Conservation (phyloP, 2,797 vertebrate genomes). For the Falco novaeseelandiae region DNA sequence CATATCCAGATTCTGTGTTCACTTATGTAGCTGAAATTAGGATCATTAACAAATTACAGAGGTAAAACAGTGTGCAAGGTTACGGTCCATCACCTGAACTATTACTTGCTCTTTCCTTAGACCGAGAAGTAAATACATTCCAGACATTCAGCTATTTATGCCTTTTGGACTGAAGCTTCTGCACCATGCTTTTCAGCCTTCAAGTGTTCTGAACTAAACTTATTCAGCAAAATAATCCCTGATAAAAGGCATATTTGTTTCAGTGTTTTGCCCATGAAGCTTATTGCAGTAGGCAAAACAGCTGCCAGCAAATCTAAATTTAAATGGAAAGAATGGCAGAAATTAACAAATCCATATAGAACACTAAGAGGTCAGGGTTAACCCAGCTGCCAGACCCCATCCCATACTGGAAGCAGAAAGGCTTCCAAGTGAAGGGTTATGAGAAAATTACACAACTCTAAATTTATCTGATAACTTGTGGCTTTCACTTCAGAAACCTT, state of each 20-base stretch:
- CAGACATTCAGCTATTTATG: slow-evolving; percentile 40
- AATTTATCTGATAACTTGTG: slow-evolving; percentile 49
- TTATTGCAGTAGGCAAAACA: slow-evolving; percentile 53
- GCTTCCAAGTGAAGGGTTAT: slow-evolving; percentile 63
- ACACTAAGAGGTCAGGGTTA: slow-evolving; percentile 64
- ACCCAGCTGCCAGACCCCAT: slow-evolving; percentile 51
- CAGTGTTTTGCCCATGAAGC: slow-evolving; percentile 64
- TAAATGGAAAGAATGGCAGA: slow-evolving; percentile 76
- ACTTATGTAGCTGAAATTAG: not conserved
- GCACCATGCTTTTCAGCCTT: slow-evolving; percentile 67
- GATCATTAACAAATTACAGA: not conserved
- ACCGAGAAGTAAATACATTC: slow-evolving; percentile 52
- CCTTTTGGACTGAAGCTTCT: slow-evolving; percentile 65
- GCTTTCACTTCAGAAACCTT: slow-evolving; percentile 32
- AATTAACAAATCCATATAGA: slow-evolving; percentile 65
- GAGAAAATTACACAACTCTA: slow-evolving; percentile 65
- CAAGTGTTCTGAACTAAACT: slow-evolving; percentile 74
- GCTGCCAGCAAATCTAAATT: slow-evolving; percentile 67
- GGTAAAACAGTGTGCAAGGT: not conserved
- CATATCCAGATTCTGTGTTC: not conserved
- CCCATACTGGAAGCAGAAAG: slow-evolving; percentile 48
- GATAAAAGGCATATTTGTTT: slow-evolving; percentile 76
- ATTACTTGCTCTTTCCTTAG: slow-evolving; percentile 64
- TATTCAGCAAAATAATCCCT: slow-evolving; percentile 73
- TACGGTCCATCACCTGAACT: not conserved